Conservation (phyloP, 2,113 vertebrate genomes). For the Pimephales promelas region DNA sequence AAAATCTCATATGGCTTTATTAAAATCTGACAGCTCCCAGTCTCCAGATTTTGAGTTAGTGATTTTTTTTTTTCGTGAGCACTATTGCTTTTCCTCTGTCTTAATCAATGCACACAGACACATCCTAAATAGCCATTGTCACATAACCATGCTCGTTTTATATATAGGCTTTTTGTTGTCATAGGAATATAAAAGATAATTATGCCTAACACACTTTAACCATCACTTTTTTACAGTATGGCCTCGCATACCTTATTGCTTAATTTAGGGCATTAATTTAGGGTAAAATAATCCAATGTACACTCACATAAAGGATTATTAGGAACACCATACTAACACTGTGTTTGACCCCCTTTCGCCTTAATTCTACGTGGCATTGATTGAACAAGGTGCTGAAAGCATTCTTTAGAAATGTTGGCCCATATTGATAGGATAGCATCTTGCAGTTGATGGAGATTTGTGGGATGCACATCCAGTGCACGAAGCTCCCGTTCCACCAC, state of each 20-base stretch:
- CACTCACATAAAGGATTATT: too few relatives aligned
- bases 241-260: not conserved
- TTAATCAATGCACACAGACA: not conserved
- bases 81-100: not conserved
- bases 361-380: too few relatives aligned
- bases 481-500: too few relatives aligned
- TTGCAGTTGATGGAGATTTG: too few relatives aligned
- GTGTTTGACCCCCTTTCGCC: too few relatives aligned
- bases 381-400: too few relatives aligned
- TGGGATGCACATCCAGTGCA: too few relatives aligned
- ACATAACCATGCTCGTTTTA: not conserved
- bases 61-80: not conserved
- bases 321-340: too few relatives aligned
- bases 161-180: not conserved
- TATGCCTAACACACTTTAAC: not conserved
- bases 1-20: not conserved
- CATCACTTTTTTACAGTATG: not conserved
- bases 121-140: not conserved
- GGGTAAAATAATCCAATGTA: not conserved
- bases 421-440: too few relatives aligned
- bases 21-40: constrained; percentile 4
- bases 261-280: not conserved
- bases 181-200: not conserved
- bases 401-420: too few relatives aligned
- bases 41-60: not conserved